These are phyloP conservation scores for Globodera ellingtonae DNA, from an alignment of 1,140 invertebrate species.

Conservation along the genomic window DNA sequence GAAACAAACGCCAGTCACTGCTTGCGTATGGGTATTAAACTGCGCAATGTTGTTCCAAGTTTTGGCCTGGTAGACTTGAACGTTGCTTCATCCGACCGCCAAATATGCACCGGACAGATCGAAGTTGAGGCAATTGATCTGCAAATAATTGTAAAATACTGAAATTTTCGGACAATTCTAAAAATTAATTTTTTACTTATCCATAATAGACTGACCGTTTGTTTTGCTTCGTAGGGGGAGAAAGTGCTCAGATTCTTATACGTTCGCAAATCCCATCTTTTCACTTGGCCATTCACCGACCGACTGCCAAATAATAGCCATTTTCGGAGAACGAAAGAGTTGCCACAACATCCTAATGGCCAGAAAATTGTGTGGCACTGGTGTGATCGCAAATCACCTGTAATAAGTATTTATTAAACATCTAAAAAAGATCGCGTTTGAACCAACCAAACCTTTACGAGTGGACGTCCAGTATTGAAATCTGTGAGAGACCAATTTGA, in stretches of 20 bases:
- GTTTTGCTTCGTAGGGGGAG: constrained; percentile 78
- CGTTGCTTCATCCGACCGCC: too few relatives aligned
- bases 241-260: constrained; percentile 97
- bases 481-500: constrained; percentile 64
- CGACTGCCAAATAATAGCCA: constrained; percentile 97
- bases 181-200: too few relatives aligned
- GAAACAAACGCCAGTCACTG: too few relatives aligned
- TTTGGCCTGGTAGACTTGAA: too few relatives aligned
- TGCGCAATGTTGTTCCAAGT: too few relatives aligned
- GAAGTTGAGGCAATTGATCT: too few relatives aligned
- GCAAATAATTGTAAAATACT: too few relatives aligned
- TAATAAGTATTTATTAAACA: neutral
- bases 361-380: constrained; percentile 97
- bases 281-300: constrained; percentile 93
- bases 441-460: constrained; percentile 54
- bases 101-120: too few relatives aligned
- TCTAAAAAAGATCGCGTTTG: neutral
- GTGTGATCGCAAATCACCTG: constrained; percentile 83
- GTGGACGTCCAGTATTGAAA: constrained; percentile 48
- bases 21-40: too few relatives aligned
- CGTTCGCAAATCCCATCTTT: constrained; percentile 98
- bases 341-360: constrained; percentile 89
- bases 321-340: constrained; percentile 99
- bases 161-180: too few relatives aligned
- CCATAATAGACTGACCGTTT: too few relatives aligned